Evolutionary conservation across 2,797 vertebrate genomes (phyloP).

Genomic region (Liparis tanakae): DNA sequence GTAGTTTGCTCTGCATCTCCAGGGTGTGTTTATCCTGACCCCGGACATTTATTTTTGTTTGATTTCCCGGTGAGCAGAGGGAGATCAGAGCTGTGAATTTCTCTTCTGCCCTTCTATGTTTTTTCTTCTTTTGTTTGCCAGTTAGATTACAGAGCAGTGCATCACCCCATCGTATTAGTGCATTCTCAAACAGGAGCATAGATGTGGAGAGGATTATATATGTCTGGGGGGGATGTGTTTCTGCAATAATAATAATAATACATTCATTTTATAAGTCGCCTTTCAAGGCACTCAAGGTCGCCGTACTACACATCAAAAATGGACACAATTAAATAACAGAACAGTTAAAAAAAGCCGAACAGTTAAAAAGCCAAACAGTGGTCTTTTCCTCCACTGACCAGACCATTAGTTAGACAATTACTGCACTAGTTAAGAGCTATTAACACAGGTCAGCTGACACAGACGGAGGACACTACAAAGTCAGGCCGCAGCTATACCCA

Average conservation of each 20-base stretch:
- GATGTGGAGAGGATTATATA: conserved; percentile 30
- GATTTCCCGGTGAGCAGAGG: conserved; percentile 51
- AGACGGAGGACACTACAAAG: conserved; percentile 24
- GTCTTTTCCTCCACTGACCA: neutral
- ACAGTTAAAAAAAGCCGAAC: too few relatives aligned
- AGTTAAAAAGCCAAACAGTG: too few relatives aligned
- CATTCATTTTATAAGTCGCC: too few relatives aligned
- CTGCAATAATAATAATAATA: too few relatives aligned
- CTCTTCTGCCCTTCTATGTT: conserved; percentile 10
- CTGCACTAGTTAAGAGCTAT: neutral
- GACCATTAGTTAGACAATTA: neutral
- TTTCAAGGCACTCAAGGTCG: too few relatives aligned
- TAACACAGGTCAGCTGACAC: conserved; percentile 11
- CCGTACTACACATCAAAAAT: too few relatives aligned
- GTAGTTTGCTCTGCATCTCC: conserved; percentile 67
- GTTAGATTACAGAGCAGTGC: conserved; percentile 48
- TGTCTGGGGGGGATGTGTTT: conserved; percentile 15
- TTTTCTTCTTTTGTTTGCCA: conserved; percentile 34
- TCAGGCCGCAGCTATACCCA: conserved; percentile 37
- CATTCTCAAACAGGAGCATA: conserved; percentile 18
- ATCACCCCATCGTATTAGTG: conserved; percentile 44
- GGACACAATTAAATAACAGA: too few relatives aligned
- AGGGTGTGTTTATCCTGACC: conserved; percentile 63
- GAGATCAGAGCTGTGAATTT: conserved; percentile 58
- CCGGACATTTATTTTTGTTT: conserved; percentile 63